Evolutionary conservation across 1,140 invertebrate species (phyloP).

Genomic region (Lethrus apterus): DNA sequence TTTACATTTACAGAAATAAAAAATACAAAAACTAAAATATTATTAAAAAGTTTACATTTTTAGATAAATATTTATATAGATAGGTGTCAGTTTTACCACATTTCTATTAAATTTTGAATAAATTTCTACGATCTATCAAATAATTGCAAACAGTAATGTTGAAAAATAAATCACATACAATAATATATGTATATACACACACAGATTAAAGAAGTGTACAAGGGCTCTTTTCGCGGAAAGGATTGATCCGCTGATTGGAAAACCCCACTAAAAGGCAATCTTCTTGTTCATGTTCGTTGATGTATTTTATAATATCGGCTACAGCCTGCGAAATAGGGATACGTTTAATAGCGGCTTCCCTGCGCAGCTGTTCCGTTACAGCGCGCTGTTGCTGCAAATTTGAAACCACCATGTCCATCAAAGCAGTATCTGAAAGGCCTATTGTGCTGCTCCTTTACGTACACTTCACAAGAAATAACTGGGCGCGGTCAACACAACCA

Average conservation of each 20-base stretch:
- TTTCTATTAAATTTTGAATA: background rate
- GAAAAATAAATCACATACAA: constrained; percentile 31
- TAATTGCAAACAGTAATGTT: too few relatives aligned
- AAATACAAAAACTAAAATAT: background rate
- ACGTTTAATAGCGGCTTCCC: constrained; percentile 84
- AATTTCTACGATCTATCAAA: background rate
- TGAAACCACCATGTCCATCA: constrained; percentile 86
- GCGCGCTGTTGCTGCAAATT: constrained; percentile 86
- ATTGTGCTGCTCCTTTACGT: constrained; percentile 45
- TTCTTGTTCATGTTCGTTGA: constrained; percentile 86
- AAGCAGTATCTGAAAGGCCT: constrained; percentile 74
- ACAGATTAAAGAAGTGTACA: constrained; percentile 68
- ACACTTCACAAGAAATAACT: constrained; percentile 14
- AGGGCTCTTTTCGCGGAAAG: constrained; percentile 93
- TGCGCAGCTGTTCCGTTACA: constrained; percentile 86
- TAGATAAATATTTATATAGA: background rate
- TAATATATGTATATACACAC: background rate
- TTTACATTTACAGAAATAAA: background rate
- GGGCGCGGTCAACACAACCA: constrained; percentile 20
- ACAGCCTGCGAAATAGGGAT: constrained; percentile 82
- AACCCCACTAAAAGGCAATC: constrained; percentile 94
- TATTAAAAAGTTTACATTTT: background rate
- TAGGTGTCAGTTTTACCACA: background rate
- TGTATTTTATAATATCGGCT: constrained; percentile 88
- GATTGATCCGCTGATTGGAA: constrained; percentile 92